Evolutionary conservation across 2,797 vertebrate genomes (phyloP), one percentile per base, ranked within the genome.

Genomic region (Labeo calbasu): DNA sequence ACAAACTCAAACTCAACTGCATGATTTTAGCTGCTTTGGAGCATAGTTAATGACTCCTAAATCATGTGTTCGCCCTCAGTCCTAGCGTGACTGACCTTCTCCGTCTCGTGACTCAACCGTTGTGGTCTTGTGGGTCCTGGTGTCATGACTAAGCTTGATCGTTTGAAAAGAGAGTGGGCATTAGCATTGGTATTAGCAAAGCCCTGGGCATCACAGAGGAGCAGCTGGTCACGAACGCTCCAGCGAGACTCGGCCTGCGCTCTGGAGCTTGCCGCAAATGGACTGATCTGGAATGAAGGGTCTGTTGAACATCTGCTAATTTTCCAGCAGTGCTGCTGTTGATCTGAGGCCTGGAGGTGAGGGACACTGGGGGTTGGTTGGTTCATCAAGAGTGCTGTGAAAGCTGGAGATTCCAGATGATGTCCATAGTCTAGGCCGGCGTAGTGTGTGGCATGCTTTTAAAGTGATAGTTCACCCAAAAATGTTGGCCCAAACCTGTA

Each of bases 241-340:
- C 91, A 91, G 89, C 77, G 71, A 78, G 80, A 72, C 25, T 46
- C 69, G 25, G 23, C 51, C 40, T 32, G 55, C 73, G 65, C 78
- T 61, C 75, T 84, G 81, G 88, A 91, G 88, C 88, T 87, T 89
- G 50, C 87, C 89, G 87, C 91, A 93, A 92, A 93, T 91, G 90
- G 73, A 70, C 82, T 83, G 84, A 87, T 55, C 25, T 88, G 86
- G 90, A 92, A 90, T 88, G 86, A 90, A 90, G 90, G 88, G 89
- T 91, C 89, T 90, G 89, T 81, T 90, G 88, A 92, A 94, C 93
- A 94, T 94, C 93, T 94, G 94, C 91, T 94, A 92, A 94, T 94
- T 93, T 94, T 93, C 90, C 91, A 88, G 89, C 90, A 88, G 91
- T 90, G 88, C 91, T 88, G 21, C 89, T 90, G 90, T 85, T 88